These are phyloP conservation scores for Drosophila peninsularis DNA, from an alignment of 2,888 invertebrate genomes.

Conservation along the genomic window DNA sequence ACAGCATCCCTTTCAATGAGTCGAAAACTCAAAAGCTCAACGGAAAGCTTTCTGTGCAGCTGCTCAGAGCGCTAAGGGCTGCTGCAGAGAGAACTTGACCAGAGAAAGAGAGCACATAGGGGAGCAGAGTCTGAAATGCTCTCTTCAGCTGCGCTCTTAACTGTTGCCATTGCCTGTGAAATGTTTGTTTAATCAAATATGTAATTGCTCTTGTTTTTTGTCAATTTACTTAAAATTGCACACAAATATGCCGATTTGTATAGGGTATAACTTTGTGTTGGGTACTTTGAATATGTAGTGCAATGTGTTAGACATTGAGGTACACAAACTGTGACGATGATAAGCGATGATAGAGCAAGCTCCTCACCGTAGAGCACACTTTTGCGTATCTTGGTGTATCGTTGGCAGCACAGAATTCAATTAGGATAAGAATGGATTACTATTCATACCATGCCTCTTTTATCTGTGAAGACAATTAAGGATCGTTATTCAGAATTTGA, in stretches of 20 bases:
- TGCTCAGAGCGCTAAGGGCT: conserved; percentile 9
- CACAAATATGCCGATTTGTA: not conserved
- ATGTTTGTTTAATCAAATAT: conserved; percentile 12
- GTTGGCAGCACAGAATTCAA: not conserved
- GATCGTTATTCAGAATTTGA: no score
- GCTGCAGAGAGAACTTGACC: conserved; percentile 10
- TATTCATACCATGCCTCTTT: no score
- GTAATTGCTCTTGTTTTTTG: conserved; percentile 17
- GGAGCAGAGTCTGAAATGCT: not conserved
- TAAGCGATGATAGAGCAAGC: no score
- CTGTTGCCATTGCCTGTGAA: not conserved
- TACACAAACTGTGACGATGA: not conserved
- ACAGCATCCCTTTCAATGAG: conserved; percentile 9
- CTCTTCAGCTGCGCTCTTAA: conserved; percentile 19
- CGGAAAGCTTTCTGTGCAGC: conserved; percentile 17
- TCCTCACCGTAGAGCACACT: no score
- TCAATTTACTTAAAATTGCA: conserved; percentile 2
- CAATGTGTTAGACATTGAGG: not conserved
- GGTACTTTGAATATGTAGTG: not conserved
- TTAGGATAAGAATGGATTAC: not conserved
- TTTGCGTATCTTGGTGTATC: no score
- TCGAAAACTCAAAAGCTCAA: conserved; percentile 21
- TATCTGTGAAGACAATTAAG: no score
- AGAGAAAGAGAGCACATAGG: not conserved
- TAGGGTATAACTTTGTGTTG: not conserved